Evolutionary conservation across 2,888 invertebrate genomes (phyloP), one percentile per base, ranked within the genome.

Genomic region (Mechanitis mazaeus): DNA sequence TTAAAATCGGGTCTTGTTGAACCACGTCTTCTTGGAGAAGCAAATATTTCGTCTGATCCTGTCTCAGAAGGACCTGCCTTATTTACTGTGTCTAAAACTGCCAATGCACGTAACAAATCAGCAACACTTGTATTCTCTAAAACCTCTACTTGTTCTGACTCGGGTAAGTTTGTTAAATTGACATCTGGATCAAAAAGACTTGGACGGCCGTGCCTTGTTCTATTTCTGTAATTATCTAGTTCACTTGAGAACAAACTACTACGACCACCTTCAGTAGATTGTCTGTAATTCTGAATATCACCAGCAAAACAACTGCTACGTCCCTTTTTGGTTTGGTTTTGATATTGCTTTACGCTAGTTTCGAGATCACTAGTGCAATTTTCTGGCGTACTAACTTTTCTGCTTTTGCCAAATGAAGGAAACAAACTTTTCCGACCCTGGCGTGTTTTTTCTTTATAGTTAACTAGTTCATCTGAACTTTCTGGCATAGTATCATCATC

Each of bases 101-200:
- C 94, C 56, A 96, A 83, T 0, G 95, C 95, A 61, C 95, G 90
- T 35, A 96, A 91, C 59, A 96, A 91, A 82, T 96, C 96, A 1
- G 95, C 96, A 12, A 96, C 91, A 33, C 95, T 95, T 0, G 96
- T 96, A 72, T 95, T 94, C 80, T 96, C 96, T 60, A 96, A 84
- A 11, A 95, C 92, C 72, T 92, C 91, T 5, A 92, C 90, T 71
- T 92, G 91, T 67, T 90, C 86, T 1, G 81, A 74, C 73, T 90
- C 83, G 33, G 87, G 82, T 45, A 89, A 74, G 68, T 72, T 80
- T 54, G 81, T 72, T 65, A 88, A 79, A 63, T 89, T 87, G 2
- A 90, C 74, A 67, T 88, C 84, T 20, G 89, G 85, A 62, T 89
- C 88, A 63, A 90, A 92, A 54, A 89, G 74, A 69, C 88, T 91